phyloP scores from a whole-genome alignment of 2,888 invertebrate species.

The Ellobium chinense region DNA sequence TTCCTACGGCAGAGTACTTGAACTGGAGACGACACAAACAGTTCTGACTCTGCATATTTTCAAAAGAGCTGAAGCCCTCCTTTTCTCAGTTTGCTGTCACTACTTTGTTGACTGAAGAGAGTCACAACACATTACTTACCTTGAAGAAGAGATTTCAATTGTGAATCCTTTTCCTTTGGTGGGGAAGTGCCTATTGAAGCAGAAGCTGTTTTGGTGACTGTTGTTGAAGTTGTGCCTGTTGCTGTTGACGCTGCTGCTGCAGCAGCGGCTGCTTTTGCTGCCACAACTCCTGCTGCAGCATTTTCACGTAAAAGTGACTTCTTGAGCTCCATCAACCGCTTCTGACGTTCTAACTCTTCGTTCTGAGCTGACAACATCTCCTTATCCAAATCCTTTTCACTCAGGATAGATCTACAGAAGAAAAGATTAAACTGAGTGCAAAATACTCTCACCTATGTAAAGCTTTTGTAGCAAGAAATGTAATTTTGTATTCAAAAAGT shows the following conservation, averaged over 20 bases:
- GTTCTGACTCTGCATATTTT: too few species aligned
- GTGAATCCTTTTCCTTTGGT: constrained; percentile 67
- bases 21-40: too few species aligned
- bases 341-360: constrained; percentile 89
- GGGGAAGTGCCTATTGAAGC: constrained; percentile 41
- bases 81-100: too few species aligned
- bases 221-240: constrained; percentile 4
- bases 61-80: too few species aligned
- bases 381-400: constrained; percentile 94
- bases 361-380: constrained; percentile 94
- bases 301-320: constrained; percentile 61
- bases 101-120: too few species aligned
- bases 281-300: constrained; percentile 28
- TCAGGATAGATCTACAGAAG: constrained; percentile 85
- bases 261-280: neutral
- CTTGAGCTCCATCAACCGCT: constrained; percentile 79
- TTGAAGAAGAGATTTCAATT: constrained; percentile 76
- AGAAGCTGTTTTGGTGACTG: constrained; percentile 35
- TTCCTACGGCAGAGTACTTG: too few species aligned
- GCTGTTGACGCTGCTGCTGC: neutral
- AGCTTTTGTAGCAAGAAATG: too few species aligned
- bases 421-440: neutral
- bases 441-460: too few species aligned
- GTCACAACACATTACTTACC: constrained; percentile 54
- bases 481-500: too few species aligned